Evolutionary conservation across 2,113 vertebrate genomes (phyloP).

Genomic region (Datnioides undecimradiatus): DNA sequence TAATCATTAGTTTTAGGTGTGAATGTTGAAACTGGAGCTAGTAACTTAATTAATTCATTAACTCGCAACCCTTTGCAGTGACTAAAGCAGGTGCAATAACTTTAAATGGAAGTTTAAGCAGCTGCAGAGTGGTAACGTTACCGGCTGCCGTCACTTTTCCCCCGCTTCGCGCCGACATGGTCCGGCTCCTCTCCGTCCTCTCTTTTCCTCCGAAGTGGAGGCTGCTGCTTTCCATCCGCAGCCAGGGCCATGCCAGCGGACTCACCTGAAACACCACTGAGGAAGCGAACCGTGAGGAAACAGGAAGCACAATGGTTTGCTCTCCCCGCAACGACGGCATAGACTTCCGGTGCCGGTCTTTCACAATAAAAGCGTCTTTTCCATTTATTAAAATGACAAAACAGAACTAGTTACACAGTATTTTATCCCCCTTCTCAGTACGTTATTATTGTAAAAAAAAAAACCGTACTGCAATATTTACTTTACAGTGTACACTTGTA

Average conservation of each 20-base stretch:
- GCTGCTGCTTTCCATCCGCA: not conserved
- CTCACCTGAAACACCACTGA: not conserved
- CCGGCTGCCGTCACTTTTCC: slow-evolving; percentile 26
- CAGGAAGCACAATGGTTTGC: not conserved
- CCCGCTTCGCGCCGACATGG: not conserved
- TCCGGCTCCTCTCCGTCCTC: not conserved
- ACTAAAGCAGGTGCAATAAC: no score
- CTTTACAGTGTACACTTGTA: not conserved
- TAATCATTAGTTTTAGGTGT: no score
- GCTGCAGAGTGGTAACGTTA: no score
- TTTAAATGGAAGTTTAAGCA: no score
- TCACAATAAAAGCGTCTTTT: slow-evolving; percentile 28
- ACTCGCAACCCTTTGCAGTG: no score
- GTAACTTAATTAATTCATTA: no score
- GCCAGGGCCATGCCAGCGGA: not conserved
- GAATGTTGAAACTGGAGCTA: no score
- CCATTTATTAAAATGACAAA: not conserved
- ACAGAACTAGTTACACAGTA: no score
- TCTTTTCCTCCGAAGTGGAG: not conserved
- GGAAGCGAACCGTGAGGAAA: no score
- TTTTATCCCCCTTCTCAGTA: not conserved
- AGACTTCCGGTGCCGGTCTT: not conserved
- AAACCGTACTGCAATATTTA: not conserved
- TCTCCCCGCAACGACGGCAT: not conserved
- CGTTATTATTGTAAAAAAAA: no score